Evolutionary conservation across 2,888 invertebrate genomes (phyloP), one percentile per base, ranked within the genome.

Genomic region (Himalopsyche anomala): DNA sequence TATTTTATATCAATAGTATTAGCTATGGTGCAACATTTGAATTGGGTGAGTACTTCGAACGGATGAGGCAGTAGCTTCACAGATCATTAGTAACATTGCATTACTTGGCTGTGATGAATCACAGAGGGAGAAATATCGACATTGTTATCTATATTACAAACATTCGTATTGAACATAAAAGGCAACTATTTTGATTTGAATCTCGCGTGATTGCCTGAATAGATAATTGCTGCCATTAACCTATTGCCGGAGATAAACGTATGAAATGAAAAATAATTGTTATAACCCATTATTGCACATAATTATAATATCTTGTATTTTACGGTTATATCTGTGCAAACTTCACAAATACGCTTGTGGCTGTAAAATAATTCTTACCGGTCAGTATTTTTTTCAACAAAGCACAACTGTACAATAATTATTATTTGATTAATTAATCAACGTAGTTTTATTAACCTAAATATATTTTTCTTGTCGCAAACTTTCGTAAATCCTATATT

Each of bases 191-290:
- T 36, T 74, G 12, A 74, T 74, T 74, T 36, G 74, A 74, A 74
- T 74, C 74, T 74, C 74, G 74, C 74, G 74, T 74, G 74, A 74
- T 74, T 74, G 36, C 38, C 28, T 74, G 28, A 36, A 36, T 74
- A 74, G 11, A 74, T 74, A 36, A 74, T 74, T 38, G 12, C 74
- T 38, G 74, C 36, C 74, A 74, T 74, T 74, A 74, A 74, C 28
- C 74, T 28, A 36, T 74, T 74, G 74, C 36, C 38, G 12, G 74
- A 74, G 36, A 74, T 38, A 38, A 74, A 74, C 38, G 36, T 38
- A 38, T 15, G 5, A 4, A 38, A 74, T 36, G 74, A 38, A 36
- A 36, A 15, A 36, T 28, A 74, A 74, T 38, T 38, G 12, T 36
- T 74, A 38, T 28, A 28, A 74, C 12, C 28, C 36, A 74, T 74